A percentile compares a stretch with the other conserved stretches of the same genome.
Evolutionary conservation across 2,888 invertebrate genomes (phyloP).

Genomic region (Arctia plantaginis): DNA sequence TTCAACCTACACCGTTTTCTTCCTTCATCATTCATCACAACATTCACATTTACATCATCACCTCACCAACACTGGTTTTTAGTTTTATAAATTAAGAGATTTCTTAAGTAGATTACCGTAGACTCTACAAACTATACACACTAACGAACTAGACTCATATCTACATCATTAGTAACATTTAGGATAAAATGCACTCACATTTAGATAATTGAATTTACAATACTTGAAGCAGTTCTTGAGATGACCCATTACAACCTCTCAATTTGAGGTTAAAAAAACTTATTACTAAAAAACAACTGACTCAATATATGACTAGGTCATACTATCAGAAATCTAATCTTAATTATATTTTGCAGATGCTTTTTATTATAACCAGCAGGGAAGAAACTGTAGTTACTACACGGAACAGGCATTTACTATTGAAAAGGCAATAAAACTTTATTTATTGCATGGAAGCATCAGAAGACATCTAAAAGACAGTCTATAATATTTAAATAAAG

Average conservation of each 20-base stretch:
- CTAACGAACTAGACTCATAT: no score
- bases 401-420: not conserved
- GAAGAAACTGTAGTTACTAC: constrained; percentile 27
- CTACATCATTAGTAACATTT: no score
- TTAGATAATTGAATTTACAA: not conserved
- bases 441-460: constrained; percentile 13
- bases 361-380: constrained; percentile 33
- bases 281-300: not conserved
- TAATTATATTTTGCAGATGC: constrained; percentile 30
- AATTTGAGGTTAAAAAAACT: not conserved
- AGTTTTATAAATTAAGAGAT: no score
- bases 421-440: constrained; percentile 23
- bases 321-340: not conserved
- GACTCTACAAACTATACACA: no score
- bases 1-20: not conserved
- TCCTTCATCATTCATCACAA: not conserved
- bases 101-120: no score
- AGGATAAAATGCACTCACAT: not conserved
- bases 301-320: not conserved
- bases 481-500: not conserved
- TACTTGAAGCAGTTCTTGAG: not conserved
- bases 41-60: no score
- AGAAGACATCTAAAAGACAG: not conserved
- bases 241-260: not conserved
- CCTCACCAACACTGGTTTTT: no score